phyloP scores from a whole-genome alignment of 2,113 vertebrate species.

The Pelecanoides urinatrix region DNA sequence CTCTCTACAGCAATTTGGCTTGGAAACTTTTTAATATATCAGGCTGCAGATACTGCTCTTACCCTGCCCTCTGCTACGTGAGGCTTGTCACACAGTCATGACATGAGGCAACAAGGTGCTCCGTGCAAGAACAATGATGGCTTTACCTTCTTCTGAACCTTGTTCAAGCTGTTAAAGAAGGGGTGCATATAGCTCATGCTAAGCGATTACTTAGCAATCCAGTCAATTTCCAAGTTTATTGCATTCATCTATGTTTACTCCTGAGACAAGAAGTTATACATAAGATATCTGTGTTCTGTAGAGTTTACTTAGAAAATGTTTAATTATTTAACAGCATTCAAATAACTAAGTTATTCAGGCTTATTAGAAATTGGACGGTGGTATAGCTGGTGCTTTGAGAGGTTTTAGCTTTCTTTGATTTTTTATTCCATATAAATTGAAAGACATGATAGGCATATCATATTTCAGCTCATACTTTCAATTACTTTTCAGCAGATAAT shows the following conservation, averaged over 20 bases:
- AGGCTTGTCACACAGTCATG: background rate
- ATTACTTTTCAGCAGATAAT: background rate
- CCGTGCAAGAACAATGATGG: rapidly evolving
- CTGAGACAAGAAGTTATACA: background rate
- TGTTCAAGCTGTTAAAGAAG: background rate
- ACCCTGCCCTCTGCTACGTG: rapidly evolving
- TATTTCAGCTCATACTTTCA: background rate
- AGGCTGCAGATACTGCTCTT: background rate
- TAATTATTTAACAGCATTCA: background rate
- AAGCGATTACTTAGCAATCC: background rate
- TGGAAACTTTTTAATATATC: background rate
- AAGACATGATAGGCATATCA: background rate
- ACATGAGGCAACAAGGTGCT: background rate
- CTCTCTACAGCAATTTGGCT: background rate
- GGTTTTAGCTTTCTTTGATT: background rate
- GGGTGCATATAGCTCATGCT: background rate
- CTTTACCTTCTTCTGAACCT: background rate
- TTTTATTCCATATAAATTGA: background rate
- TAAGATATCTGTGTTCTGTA: background rate
- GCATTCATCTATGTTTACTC: background rate
- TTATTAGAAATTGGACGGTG: background rate
- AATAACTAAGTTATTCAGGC: background rate
- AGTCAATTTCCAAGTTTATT: background rate
- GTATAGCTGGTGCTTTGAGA: background rate
- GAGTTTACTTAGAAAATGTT: background rate